phyloP scores from a whole-genome alignment of 1,140 invertebrate genomes.

The Drosophila nigromelanica region DNA sequence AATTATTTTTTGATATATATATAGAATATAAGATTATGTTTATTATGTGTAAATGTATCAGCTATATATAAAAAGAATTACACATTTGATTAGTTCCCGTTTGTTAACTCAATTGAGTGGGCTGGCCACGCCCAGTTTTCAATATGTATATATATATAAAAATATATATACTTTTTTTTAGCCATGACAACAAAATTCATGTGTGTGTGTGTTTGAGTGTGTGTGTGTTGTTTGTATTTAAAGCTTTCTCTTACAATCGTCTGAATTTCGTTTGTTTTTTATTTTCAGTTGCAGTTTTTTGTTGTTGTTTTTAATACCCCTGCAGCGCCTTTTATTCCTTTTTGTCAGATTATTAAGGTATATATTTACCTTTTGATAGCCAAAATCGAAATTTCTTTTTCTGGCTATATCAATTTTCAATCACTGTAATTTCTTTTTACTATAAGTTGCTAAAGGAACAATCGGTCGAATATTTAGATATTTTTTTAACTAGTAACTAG shows the following conservation, averaged over 20 bases:
- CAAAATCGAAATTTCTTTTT: too few relatives aligned
- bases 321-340: background rate
- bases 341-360: too few relatives aligned
- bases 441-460: conserved; percentile 1
- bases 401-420: too few relatives aligned
- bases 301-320: conserved; percentile 7
- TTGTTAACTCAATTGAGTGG: conserved; percentile 42
- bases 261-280: conserved; percentile 32
- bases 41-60: conserved; percentile 14
- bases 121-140: conserved; percentile 42
- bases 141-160: background rate
- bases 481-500: background rate
- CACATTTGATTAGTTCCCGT: conserved; percentile 52
- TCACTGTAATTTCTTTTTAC: too few relatives aligned
- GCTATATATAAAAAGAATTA: conserved; percentile 47
- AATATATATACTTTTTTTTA: background rate
- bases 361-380: too few relatives aligned
- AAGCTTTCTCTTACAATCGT: conserved; percentile 52
- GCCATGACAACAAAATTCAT: conserved; percentile 51
- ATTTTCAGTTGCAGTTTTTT: conserved; percentile 7
- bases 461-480: background rate
- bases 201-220: conserved; percentile 22
- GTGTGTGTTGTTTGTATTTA: conserved; percentile 35
- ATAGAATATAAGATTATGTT: conserved; percentile 6
- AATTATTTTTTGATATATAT: conserved; percentile 8